These are phyloP conservation scores for Melinaea marsaeus DNA, from an alignment of 2,888 invertebrate species.

Conservation along the genomic window DNA sequence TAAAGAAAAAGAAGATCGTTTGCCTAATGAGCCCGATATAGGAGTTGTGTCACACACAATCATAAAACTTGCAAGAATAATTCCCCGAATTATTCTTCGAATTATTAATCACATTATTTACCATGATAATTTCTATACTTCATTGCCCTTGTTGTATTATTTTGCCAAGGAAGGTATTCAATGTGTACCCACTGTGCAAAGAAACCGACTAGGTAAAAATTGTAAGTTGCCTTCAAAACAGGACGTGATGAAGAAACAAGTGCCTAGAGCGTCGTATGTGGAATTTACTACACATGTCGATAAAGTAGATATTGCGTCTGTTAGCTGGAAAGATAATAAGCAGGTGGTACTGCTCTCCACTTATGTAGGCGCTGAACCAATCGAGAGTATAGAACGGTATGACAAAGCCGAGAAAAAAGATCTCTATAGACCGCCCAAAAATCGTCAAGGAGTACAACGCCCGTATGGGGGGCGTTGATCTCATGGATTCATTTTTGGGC, in stretches of 20 bases:
- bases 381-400: conserved; percentile 19
- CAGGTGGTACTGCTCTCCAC: conserved; percentile 23
- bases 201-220: conserved; percentile 24
- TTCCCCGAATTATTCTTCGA: too few species aligned
- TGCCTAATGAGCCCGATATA: conserved; percentile 14
- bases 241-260: conserved; percentile 18
- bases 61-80: conserved; percentile 9
- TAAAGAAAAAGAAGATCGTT: conserved; percentile 12
- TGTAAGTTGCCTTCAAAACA: conserved; percentile 23
- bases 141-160: conserved; percentile 7
- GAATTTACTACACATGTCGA: conserved; percentile 20
- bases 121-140: conserved; percentile 15
- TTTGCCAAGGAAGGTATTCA: conserved; percentile 15
- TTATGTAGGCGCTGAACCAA: conserved; percentile 25
- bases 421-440: conserved; percentile 27
- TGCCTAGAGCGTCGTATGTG: conserved; percentile 21
- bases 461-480: conserved; percentile 23
- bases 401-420: conserved; percentile 17
- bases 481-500: conserved; percentile 20
- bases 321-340: conserved; percentile 28
- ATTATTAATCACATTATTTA: conserved; percentile 16
- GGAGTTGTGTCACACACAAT: conserved; percentile 6
- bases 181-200: conserved; percentile 19
- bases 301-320: conserved; percentile 17
- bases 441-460: conserved; percentile 11